Percentiles rank a stretch among this genome's conserved stretches.
Conservation (phyloP, 2,888 invertebrate species). For the Erebia palarica region DNA sequence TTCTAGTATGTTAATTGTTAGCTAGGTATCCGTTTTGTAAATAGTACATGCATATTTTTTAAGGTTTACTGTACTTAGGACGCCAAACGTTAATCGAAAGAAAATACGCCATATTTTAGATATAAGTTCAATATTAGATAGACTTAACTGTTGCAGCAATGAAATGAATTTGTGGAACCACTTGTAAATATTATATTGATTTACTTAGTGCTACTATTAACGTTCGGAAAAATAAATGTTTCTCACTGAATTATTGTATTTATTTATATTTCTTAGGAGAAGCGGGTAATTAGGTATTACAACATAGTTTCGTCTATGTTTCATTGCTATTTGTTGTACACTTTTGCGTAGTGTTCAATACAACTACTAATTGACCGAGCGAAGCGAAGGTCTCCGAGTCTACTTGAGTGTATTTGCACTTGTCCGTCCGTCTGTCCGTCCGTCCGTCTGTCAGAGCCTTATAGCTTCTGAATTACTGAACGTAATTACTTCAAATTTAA, state of each 20-base stretch:
- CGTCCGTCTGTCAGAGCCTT: no score
- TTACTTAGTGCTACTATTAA: constrained; percentile 29
- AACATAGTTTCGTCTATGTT: no score
- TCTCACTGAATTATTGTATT: constrained; percentile 24
- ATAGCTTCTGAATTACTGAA: no score
- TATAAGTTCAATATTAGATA: constrained; percentile 30
- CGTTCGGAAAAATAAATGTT: constrained; percentile 42
- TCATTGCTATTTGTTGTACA: no score
- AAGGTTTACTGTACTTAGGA: constrained; percentile 35
- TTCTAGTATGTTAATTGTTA: constrained; percentile 8
- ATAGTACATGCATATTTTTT: constrained; percentile 36
- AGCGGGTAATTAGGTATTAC: no score
- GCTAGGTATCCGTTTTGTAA: constrained; percentile 30
- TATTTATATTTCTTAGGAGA: no score
- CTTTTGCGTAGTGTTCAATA: no score
- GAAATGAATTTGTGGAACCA: constrained; percentile 35
- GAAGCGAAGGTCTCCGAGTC: no score
- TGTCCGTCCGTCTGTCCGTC: no score
- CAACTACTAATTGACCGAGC: no score
- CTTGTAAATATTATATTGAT: constrained; percentile 45
- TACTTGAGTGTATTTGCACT: no score
- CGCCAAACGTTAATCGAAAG: constrained; percentile 38
- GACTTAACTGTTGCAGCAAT: constrained; percentile 28
- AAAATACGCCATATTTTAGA: constrained; percentile 42
- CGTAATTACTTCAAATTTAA: no score